Evolutionary conservation across 2,888 invertebrate genomes (phyloP).

Genomic region (Euproctis similis): DNA sequence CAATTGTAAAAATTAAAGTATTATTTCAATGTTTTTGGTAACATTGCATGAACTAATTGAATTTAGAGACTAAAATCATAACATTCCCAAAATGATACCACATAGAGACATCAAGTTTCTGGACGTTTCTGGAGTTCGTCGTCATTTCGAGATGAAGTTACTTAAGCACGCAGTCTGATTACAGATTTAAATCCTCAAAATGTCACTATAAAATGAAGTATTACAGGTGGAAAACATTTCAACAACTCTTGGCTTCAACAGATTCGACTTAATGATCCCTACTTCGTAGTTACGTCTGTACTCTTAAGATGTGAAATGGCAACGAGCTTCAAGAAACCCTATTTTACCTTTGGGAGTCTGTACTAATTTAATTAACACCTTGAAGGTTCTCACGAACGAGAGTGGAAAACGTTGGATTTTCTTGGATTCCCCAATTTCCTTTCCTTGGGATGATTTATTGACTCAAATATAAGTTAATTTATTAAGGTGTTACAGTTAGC

Average conservation of each 20-base stretch:
- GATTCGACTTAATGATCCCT: slow-evolving; percentile 9
- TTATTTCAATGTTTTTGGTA: no score
- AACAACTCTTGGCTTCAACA: slow-evolving; percentile 8
- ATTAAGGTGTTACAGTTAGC: no score
- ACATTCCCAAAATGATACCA: no score
- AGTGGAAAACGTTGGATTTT: slow-evolving; percentile 9
- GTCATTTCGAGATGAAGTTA: no score
- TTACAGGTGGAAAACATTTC: neutral
- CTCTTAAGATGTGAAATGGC: slow-evolving; percentile 13
- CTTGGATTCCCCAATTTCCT: slow-evolving; percentile 9
- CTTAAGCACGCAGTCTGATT: no score
- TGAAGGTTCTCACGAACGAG: slow-evolving; percentile 17
- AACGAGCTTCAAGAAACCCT: slow-evolving; percentile 14
- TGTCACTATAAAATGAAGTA: neutral
- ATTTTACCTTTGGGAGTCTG: slow-evolving; percentile 37
- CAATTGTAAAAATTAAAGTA: no score
- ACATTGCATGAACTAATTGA: no score
- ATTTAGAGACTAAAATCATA: no score
- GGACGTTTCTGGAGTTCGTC: no score
- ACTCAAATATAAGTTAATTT: neutral
- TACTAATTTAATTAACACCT: slow-evolving; percentile 39
- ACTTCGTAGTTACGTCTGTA: slow-evolving; percentile 9
- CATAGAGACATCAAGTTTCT: no score
- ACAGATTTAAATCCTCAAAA: no score
- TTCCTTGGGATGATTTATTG: slow-evolving; percentile 4